phyloP scores from a whole-genome alignment of 1,140 invertebrate species.

The Drosophila sulfurigaster region DNA sequence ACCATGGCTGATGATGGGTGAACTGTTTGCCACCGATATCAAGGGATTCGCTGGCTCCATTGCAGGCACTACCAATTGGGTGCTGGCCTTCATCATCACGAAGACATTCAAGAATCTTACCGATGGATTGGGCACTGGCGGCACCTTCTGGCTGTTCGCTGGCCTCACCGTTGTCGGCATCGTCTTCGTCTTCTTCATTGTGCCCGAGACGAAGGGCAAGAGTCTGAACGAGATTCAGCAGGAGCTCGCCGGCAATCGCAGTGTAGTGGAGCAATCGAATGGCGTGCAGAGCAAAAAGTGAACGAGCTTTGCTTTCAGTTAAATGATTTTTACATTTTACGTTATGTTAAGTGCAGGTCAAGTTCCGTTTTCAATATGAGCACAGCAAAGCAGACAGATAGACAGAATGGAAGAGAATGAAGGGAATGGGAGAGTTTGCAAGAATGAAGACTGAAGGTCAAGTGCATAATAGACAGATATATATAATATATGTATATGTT shows the following conservation, averaged over 20 bases:
- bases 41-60: conserved; percentile 91
- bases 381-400: conserved; percentile 15
- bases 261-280: conserved; percentile 12
- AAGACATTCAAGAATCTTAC: conserved; percentile 90
- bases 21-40: conserved; percentile 90
- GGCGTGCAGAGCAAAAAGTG: conserved; percentile 35
- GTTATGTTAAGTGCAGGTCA: conserved; percentile 65
- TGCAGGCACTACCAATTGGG: conserved; percentile 91
- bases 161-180: conserved; percentile 89
- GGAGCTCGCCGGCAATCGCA: conserved; percentile 85
- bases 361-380: conserved; percentile 53
- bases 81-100: conserved; percentile 92
- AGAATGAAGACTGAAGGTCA: conserved; percentile 80
- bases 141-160: conserved; percentile 93
- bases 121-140: conserved; percentile 86
- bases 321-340: conserved; percentile 52
- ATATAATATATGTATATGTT: conserved; percentile 26
- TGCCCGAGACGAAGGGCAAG: conserved; percentile 97
- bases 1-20: conserved; percentile 92
- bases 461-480: conserved; percentile 59
- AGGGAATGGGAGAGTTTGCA: conserved; percentile 40
- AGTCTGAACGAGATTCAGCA: conserved; percentile 92
- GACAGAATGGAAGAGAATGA: conserved; percentile 10
- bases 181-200: conserved; percentile 90
- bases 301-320: conserved; percentile 52